Conservation (phyloP, 2,113 vertebrate genomes). For the Scortum barcoo region DNA sequence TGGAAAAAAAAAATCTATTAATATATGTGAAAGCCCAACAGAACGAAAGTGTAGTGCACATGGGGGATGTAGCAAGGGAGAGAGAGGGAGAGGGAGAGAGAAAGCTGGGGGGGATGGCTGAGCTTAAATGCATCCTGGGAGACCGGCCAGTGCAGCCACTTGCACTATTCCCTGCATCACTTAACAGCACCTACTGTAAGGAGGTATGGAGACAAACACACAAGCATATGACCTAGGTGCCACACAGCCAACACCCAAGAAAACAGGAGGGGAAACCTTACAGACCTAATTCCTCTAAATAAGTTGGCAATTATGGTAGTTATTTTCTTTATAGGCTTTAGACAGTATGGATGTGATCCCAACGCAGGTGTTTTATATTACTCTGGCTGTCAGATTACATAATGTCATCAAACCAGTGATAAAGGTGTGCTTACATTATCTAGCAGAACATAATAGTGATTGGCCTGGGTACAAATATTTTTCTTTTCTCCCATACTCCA, state of each 20-base stretch:
- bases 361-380: too few relatives aligned
- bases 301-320: neutral
- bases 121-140: slow-evolving; percentile 5
- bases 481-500: too few relatives aligned
- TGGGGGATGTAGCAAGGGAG: neutral
- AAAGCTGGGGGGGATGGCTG: neutral
- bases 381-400: too few relatives aligned
- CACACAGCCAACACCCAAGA: neutral
- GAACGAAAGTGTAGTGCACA: neutral
- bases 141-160: neutral
- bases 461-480: too few relatives aligned
- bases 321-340: neutral
- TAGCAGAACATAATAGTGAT: too few relatives aligned
- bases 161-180: neutral
- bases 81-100: neutral
- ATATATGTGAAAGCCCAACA: neutral
- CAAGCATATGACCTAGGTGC: neutral
- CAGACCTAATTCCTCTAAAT: too few relatives aligned
- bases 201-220: neutral
- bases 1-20: neutral
- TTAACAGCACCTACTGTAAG: neutral
- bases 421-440: too few relatives aligned
- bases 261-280: neutral
- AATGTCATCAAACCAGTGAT: too few relatives aligned
- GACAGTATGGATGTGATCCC: neutral